phyloP scores from a whole-genome alignment of 2,888 invertebrate genomes.

The Drosophila ustulata region DNA sequence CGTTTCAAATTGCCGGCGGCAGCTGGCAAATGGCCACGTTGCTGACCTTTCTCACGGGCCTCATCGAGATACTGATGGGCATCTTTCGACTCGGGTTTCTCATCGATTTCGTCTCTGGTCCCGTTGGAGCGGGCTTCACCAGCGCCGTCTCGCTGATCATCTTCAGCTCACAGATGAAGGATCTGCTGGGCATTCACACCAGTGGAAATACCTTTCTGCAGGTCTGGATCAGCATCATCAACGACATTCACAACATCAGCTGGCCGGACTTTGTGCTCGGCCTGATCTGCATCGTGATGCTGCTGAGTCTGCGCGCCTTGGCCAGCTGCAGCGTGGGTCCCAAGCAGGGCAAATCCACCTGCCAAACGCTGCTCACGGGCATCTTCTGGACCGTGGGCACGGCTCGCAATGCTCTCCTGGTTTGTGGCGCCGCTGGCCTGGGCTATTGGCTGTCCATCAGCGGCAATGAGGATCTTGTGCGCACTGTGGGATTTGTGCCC shows the following conservation, averaged over 20 bases:
- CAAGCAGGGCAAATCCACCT: slow-evolving; percentile 86
- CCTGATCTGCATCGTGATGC: slow-evolving; percentile 89
- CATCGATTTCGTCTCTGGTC: slow-evolving; percentile 95
- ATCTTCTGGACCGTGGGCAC: slow-evolving; percentile 91
- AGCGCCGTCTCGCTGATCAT: slow-evolving; percentile 96
- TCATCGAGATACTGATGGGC: slow-evolving; percentile 93
- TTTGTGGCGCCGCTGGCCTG: slow-evolving; percentile 90
- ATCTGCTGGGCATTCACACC: slow-evolving; percentile 90
- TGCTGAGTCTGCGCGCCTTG: slow-evolving; percentile 91
- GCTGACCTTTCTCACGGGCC: slow-evolving; percentile 90
- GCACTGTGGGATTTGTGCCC: slow-evolving; percentile 90
- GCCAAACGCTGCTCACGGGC: slow-evolving; percentile 88
- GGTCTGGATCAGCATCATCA: slow-evolving; percentile 91
- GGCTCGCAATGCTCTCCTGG: slow-evolving; percentile 93
- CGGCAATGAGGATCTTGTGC: slow-evolving; percentile 85
- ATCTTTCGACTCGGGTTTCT: slow-evolving; percentile 93
- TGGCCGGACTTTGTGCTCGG: slow-evolving; percentile 92
- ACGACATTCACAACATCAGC: slow-evolving; percentile 88
- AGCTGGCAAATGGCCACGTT: slow-evolving; percentile 89
- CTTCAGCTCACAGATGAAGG: slow-evolving; percentile 94
- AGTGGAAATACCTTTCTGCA: slow-evolving; percentile 92
- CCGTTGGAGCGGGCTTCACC: slow-evolving; percentile 95
- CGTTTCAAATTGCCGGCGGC: slow-evolving; percentile 91
- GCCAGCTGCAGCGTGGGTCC: slow-evolving; percentile 89
- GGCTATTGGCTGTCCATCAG: slow-evolving; percentile 88